Percentiles rank a stretch among this genome's conserved stretches.
These are phyloP conservation scores for Galerucella pusilla DNA, from an alignment of 2,888 invertebrate species.

Conservation along the genomic window DNA sequence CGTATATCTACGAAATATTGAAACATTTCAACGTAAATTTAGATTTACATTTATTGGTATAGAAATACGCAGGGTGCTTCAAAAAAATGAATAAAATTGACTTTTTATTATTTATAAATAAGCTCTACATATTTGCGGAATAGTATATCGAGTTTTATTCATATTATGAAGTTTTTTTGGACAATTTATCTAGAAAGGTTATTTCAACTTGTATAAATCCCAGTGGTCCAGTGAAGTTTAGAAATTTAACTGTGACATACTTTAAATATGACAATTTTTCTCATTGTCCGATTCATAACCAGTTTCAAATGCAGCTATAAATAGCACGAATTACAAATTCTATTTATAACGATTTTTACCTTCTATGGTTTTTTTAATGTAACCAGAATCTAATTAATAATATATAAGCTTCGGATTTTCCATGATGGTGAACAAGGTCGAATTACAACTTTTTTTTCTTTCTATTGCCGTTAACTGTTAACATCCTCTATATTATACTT, in stretches of 20 bases:
- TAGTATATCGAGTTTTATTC: too few relatives aligned
- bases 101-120: too few relatives aligned
- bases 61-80: too few relatives aligned
- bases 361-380: neutral
- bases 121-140: too few relatives aligned
- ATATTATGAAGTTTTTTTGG: too few relatives aligned
- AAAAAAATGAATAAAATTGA: too few relatives aligned
- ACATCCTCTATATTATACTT: too few relatives aligned
- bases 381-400: neutral
- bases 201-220: too few relatives aligned
- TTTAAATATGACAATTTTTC: neutral
- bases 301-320: neutral
- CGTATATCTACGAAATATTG: conserved; percentile 13
- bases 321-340: neutral
- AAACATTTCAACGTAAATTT: neutral
- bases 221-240: neutral
- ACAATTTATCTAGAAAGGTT: too few relatives aligned
- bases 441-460: neutral
- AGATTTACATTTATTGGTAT: neutral
- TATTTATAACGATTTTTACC: neutral
- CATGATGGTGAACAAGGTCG: neutral
- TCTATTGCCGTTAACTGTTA: neutral
- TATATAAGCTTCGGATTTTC: neutral
- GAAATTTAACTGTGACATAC: neutral
- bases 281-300: neutral